phyloP scores from a whole-genome alignment of 2,797 vertebrate genomes.

The Chelon auratus region DNA sequence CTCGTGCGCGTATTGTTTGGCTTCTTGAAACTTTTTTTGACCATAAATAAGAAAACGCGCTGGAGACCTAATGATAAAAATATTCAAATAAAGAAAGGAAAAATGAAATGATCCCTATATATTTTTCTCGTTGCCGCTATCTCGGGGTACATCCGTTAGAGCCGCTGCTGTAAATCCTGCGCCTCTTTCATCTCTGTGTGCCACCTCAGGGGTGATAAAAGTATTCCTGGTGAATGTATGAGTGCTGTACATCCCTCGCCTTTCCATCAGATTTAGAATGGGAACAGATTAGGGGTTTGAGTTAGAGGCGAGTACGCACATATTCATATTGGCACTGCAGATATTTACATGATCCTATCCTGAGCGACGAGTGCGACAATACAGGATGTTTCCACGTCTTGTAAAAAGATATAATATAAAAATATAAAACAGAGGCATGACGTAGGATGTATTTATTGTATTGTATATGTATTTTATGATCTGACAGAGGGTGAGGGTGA shows the following conservation, averaged over 20 bases:
- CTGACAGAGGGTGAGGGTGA: constrained; percentile 6
- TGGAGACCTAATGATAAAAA: constrained; percentile 21
- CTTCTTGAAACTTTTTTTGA: constrained; percentile 1
- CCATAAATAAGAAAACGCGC: neutral
- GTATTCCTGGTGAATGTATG: constrained; percentile 69
- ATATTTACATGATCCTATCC: constrained; percentile 20
- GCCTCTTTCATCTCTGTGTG: constrained; percentile 52
- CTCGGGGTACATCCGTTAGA: constrained; percentile 26
- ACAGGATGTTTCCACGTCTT: neutral
- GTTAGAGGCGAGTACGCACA: constrained; percentile 36
- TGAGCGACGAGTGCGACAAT: neutral
- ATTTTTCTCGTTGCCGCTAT: constrained; percentile 20
- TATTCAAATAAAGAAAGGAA: constrained; percentile 7
- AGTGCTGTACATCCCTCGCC: constrained; percentile 56
- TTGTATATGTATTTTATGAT: neutral
- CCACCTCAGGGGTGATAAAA: constrained; percentile 67
- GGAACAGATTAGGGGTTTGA: constrained; percentile 70
- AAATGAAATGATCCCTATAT: constrained; percentile 19
- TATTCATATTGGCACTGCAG: constrained; percentile 37
- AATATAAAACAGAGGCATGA: neutral
- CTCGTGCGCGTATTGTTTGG: constrained; percentile 2
- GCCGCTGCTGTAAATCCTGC: constrained; percentile 54
- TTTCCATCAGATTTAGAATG: constrained; percentile 70
- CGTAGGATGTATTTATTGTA: neutral
- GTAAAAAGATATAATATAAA: neutral